Evolutionary conservation across 1,140 invertebrate species (phyloP).

Genomic region (Achatina immaculata): DNA sequence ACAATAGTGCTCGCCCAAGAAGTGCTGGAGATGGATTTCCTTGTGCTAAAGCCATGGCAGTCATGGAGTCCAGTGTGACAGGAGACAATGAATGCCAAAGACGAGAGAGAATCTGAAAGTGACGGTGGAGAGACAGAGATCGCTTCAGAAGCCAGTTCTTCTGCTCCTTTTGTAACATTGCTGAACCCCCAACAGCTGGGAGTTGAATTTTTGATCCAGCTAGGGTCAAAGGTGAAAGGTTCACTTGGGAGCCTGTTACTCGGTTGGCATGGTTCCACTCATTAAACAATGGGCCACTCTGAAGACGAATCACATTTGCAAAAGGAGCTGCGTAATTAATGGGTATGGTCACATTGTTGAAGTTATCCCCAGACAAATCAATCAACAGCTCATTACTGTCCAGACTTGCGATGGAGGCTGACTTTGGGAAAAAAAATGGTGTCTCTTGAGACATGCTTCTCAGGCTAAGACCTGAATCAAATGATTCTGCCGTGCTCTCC

Average conservation of each 20-base stretch:
- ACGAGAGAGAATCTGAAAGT: constrained; percentile 25
- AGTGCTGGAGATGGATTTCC: constrained; percentile 29
- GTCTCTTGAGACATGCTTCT: constrained; percentile 32
- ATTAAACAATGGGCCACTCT: constrained; percentile 28
- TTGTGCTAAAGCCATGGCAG: constrained; percentile 35
- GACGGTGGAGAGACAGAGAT: constrained; percentile 24
- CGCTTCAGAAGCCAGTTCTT: constrained; percentile 34
- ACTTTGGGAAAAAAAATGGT: constrained; percentile 28
- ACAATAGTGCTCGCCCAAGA: not conserved
- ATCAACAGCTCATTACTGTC: constrained; percentile 32
- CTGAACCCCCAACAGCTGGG: constrained; percentile 33
- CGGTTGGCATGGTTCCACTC: constrained; percentile 36
- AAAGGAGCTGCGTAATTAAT: constrained; percentile 32
- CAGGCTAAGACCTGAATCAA: constrained; percentile 31
- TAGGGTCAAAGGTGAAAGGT: constrained; percentile 31
- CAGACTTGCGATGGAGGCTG: constrained; percentile 19
- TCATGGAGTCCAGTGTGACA: constrained; percentile 33
- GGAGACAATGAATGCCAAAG: constrained; percentile 25
- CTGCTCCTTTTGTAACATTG: constrained; percentile 13
- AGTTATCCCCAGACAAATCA: constrained; percentile 36
- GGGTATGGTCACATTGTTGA: constrained; percentile 38
- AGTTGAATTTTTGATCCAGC: constrained; percentile 40
- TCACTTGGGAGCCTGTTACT: constrained; percentile 1
- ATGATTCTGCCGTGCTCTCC: constrained; percentile 10
- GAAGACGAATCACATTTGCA: not conserved